phyloP scores from a whole-genome alignment of 2,113 vertebrate species.

The Semnornis frantzii region DNA sequence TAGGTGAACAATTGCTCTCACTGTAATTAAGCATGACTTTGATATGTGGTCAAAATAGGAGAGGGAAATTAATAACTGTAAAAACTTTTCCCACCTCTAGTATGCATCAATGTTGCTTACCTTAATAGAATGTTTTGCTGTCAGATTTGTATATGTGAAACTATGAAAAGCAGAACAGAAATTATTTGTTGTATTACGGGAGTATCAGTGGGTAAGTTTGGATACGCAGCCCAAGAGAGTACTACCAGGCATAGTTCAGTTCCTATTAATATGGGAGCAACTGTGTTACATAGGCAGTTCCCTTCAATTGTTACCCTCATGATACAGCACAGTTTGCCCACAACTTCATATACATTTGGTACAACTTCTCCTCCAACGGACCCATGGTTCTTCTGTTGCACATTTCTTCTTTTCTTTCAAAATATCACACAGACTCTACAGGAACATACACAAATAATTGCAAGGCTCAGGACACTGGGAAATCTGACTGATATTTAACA shows the following conservation, averaged over 20 bases:
- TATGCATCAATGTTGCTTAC: not conserved
- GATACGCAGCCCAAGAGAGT: not conserved
- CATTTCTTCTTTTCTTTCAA: not conserved
- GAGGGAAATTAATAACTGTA: not conserved
- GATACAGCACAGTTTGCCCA: not conserved
- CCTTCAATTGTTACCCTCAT: not conserved
- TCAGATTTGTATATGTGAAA: not conserved
- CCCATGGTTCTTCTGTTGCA: not conserved
- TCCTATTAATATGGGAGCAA: not conserved
- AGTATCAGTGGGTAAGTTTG: not conserved
- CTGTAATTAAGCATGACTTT: not conserved
- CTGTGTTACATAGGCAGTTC: not conserved
- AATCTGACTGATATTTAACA: not conserved
- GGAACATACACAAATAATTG: not conserved
- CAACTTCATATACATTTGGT: not conserved
- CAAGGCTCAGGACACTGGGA: not conserved
- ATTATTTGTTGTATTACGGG: not conserved
- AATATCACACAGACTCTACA: conserved; percentile 1
- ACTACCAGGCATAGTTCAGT: not conserved
- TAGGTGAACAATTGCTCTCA: not conserved
- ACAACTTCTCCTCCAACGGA: not conserved
- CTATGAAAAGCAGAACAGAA: not conserved
- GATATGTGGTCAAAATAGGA: not conserved
- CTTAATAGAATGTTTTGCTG: not conserved
- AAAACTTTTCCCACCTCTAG: not conserved